phyloP scores from a whole-genome alignment of 2,888 invertebrate genomes.

The Cephonodes hylas region DNA sequence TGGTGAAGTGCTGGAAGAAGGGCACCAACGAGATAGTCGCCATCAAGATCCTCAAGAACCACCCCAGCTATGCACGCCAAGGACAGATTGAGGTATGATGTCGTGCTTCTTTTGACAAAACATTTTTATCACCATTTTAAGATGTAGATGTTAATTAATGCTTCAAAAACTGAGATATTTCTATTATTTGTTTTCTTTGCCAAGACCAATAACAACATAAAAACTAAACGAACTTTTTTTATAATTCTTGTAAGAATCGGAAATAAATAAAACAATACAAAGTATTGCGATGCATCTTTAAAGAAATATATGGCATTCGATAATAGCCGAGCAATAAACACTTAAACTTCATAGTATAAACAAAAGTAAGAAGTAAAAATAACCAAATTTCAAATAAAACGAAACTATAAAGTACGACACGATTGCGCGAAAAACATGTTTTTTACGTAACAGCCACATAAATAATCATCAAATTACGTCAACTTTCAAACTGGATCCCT shows the following conservation, averaged over 20 bases:
- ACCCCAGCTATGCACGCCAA: conserved; percentile 99
- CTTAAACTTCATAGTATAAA: not conserved
- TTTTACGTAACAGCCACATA: not conserved
- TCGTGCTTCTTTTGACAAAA: no score
- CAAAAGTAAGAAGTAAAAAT: not conserved
- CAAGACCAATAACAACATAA: no score
- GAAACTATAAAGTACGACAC: not conserved
- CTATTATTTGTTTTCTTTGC: no score
- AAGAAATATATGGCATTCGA: not conserved
- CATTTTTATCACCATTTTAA: not conserved
- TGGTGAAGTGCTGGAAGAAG: conserved; percentile 99
- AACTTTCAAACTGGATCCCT: not conserved
- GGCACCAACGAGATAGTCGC: conserved; percentile 99
- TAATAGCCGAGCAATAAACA: not conserved
- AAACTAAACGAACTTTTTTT: no score
- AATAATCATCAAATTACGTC: conserved; percentile 11
- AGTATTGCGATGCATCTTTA: not conserved
- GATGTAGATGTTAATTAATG: no score
- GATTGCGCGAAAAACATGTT: conserved; percentile 3
- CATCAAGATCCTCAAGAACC: conserved; percentile 99
- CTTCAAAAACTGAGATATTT: no score
- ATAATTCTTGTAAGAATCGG: no score
- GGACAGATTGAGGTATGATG: conserved; percentile 98
- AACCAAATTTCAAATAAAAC: conserved; percentile 1
- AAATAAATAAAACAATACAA: not conserved